Evolutionary conservation across 2,113 vertebrate genomes (phyloP).

Genomic region (Brevimyrus niger): DNA sequence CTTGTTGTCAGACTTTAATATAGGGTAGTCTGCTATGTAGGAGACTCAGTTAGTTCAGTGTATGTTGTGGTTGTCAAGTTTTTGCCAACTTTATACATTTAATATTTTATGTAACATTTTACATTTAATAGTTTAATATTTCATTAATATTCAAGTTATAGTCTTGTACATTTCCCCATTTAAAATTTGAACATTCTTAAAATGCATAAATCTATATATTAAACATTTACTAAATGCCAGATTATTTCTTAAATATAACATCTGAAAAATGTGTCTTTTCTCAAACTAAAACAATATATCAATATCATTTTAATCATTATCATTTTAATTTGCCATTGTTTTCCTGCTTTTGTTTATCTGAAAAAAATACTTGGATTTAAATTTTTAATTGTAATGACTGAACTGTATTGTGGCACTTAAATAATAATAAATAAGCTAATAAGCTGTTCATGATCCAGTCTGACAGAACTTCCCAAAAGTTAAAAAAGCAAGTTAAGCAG

Average conservation of each 20-base stretch:
- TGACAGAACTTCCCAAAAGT: not conserved
- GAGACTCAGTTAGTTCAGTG: not conserved
- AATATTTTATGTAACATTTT: not conserved
- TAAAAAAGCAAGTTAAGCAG: not conserved
- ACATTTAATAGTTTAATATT: not conserved
- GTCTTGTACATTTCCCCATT: not conserved
- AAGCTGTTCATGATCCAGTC: not conserved
- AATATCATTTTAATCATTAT: not conserved
- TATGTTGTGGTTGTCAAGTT: not conserved
- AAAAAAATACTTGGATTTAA: not conserved
- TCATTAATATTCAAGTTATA: not conserved
- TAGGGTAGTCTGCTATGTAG: not conserved
- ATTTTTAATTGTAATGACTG: not conserved
- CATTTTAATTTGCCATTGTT: not conserved
- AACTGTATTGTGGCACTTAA: not conserved
- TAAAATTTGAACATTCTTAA: not conserved
- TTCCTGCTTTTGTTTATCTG: not conserved
- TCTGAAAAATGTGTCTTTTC: not conserved
- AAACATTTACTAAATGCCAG: not conserved
- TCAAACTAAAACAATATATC: not conserved
- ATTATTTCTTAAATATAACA: not conserved
- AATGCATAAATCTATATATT: not conserved
- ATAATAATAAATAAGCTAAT: not conserved
- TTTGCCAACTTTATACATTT: not conserved
- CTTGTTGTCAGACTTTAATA: not conserved